Evolutionary conservation across 1,140 invertebrate species (phyloP).

Genomic region (Cydia amplana): DNA sequence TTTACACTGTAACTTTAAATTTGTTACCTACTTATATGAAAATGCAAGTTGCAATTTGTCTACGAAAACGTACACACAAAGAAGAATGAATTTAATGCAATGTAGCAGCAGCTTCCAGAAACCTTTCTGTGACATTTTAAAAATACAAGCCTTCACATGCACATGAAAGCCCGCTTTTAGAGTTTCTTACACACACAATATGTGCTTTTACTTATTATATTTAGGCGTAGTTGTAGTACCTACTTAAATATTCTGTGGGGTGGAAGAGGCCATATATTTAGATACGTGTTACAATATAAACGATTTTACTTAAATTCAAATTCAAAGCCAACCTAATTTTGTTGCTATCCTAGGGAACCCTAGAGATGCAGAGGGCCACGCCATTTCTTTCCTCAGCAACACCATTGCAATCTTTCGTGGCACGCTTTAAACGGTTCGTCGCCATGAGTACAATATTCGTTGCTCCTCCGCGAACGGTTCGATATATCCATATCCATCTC

Average conservation of each 20-base stretch:
- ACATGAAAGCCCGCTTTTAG: neutral
- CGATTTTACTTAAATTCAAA: too few species aligned
- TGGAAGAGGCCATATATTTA: neutral
- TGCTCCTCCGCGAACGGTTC: too few species aligned
- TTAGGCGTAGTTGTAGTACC: neutral
- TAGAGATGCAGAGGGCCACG: too few species aligned
- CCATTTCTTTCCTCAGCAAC: too few species aligned
- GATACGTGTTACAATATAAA: neutral
- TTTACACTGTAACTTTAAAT: too few species aligned
- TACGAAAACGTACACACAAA: constrained; percentile 42
- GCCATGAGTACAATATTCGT: too few species aligned
- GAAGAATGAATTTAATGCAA: constrained; percentile 59
- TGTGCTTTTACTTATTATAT: neutral
- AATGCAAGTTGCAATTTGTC: neutral
- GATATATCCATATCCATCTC: too few species aligned
- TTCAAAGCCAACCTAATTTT: too few species aligned
- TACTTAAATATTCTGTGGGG: neutral
- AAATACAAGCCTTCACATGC: constrained; percentile 38
- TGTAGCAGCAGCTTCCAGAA: constrained; percentile 48
- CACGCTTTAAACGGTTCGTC: too few species aligned
- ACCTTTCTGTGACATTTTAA: constrained; percentile 40
- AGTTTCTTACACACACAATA: neutral
- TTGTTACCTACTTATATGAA: too few species aligned
- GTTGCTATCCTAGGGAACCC: too few species aligned
- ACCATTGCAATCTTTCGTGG: too few species aligned